Evolutionary conservation across 1,140 invertebrate species (phyloP).

Genomic region (Drosophila kikkawai): DNA sequence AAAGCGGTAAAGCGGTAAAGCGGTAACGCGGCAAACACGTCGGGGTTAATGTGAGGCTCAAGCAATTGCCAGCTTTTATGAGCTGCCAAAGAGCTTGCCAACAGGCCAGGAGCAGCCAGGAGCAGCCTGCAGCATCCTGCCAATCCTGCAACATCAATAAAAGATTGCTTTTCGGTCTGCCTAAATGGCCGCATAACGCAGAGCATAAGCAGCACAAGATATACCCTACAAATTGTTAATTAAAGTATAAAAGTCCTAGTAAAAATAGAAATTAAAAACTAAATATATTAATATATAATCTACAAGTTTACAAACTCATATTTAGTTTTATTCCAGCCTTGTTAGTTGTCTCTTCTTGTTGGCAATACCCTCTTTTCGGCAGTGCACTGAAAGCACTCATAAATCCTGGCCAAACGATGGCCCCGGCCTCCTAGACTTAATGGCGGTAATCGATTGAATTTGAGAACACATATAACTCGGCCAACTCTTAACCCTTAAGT

Average conservation of each 20-base stretch:
- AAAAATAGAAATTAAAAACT: neutral
- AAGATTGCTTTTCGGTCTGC: conserved; percentile 21
- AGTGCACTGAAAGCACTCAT: conserved; percentile 1
- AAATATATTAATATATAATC: too few species aligned
- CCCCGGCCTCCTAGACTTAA: conserved; percentile 3
- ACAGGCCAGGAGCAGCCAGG: conserved; percentile 8
- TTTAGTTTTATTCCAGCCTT: too few species aligned
- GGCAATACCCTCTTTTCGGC: neutral
- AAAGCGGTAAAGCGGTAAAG: conserved; percentile 25
- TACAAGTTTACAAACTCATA: too few species aligned
- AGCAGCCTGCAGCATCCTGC: neutral
- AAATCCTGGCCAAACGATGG: conserved; percentile 22
- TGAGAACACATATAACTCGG: conserved; percentile 8
- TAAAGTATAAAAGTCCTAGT: neutral
- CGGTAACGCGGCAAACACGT: conserved; percentile 52
- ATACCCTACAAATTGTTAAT: neutral
- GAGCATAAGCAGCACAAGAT: neutral
- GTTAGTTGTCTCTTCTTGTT: neutral
- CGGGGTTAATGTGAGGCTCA: conserved; percentile 74
- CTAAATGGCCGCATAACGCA: conserved; percentile 24
- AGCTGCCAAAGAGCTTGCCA: conserved; percentile 68
- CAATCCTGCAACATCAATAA: conserved; percentile 39
- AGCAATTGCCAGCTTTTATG: conserved; percentile 64
- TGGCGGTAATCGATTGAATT: conserved; percentile 43
- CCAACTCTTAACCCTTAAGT: conserved; percentile 11